These are phyloP conservation scores for Lampris incognitus DNA, from an alignment of 2,113 vertebrate genomes.

Conservation along the genomic window DNA sequence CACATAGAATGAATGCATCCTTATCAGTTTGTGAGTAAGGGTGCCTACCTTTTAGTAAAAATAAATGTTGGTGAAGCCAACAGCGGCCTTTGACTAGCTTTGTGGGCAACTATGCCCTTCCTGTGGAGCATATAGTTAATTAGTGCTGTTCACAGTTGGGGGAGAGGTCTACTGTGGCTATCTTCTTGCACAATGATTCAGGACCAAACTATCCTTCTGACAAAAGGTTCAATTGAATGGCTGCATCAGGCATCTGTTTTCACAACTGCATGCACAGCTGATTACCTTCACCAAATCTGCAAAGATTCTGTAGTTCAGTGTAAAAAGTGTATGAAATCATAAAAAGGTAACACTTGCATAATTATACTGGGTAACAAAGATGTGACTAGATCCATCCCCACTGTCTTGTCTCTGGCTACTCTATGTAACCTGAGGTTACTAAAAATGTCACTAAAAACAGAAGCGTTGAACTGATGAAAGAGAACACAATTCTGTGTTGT, in stretches of 20 bases:
- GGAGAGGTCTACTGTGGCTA: constrained; percentile 62
- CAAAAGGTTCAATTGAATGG: constrained; percentile 59
- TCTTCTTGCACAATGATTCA: constrained; percentile 56
- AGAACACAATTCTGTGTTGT: constrained; percentile 58
- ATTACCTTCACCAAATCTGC: constrained; percentile 61
- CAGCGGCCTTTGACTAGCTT: constrained; percentile 63
- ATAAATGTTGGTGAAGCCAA: constrained; percentile 62
- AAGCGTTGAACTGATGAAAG: constrained; percentile 36
- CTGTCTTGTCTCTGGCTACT: constrained; percentile 51
- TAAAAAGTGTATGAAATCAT: constrained; percentile 78
- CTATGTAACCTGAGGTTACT: constrained; percentile 41
- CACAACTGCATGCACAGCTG: constrained; percentile 72
- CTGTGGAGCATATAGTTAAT: constrained; percentile 65
- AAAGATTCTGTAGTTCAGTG: constrained; percentile 74
- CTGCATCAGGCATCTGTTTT: constrained; percentile 72
- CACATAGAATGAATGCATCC: constrained; percentile 47
- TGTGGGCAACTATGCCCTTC: constrained; percentile 60
- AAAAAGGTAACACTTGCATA: constrained; percentile 80
- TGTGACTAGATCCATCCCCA: constrained; percentile 56
- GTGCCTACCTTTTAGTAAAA: constrained; percentile 26
- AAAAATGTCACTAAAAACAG: constrained; percentile 37
- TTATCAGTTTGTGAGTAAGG: constrained; percentile 49
- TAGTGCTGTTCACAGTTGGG: constrained; percentile 77
- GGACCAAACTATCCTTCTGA: constrained; percentile 43
- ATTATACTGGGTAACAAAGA: constrained; percentile 71